Percentiles rank a stretch among this genome's conserved stretches.
Conservation (phyloP, 2,113 vertebrate genomes). For the Struthio camelus region DNA sequence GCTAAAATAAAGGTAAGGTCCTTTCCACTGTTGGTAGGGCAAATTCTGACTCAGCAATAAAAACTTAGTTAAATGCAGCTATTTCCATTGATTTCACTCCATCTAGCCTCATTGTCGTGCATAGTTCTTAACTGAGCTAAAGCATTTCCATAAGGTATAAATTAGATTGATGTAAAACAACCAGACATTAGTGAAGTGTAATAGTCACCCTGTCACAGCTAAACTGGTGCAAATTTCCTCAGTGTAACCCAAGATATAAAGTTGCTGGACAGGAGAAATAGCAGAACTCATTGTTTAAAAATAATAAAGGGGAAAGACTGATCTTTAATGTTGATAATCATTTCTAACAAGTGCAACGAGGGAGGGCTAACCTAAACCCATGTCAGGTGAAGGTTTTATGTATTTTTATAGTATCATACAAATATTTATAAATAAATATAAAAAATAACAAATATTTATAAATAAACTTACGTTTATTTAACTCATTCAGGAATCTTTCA, state of each 20-base stretch:
- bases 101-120: background rate
- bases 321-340: background rate
- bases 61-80: background rate
- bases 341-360: background rate
- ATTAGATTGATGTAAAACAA: background rate
- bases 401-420: background rate
- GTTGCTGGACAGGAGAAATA: background rate
- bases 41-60: slow-evolving; percentile 2
- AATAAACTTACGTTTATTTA: background rate
- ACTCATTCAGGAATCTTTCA: background rate
- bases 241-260: background rate
- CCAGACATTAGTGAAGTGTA: background rate
- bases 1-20: background rate
- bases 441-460: background rate
- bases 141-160: background rate
- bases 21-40: background rate
- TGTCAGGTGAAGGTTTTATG: background rate
- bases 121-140: background rate
- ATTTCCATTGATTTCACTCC: slow-evolving; percentile 4
- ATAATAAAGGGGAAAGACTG: background rate
- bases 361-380: background rate
- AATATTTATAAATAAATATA: background rate
- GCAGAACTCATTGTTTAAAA: background rate
- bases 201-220: background rate
- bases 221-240: background rate